These are phyloP conservation scores for Cynopterus brachyotis DNA, from an alignment of 2,113 vertebrate genomes.

Conservation along the genomic window DNA sequence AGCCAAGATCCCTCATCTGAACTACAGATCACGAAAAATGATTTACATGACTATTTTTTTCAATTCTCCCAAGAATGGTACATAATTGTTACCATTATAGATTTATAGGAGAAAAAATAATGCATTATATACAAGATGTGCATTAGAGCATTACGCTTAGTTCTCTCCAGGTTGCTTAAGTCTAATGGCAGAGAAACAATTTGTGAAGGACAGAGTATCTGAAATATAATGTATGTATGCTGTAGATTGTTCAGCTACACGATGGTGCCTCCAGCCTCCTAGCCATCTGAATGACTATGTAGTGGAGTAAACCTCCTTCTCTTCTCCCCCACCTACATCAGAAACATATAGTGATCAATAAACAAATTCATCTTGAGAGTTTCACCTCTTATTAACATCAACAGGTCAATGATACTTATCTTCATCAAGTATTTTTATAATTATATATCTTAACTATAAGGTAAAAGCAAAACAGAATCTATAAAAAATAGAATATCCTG, in stretches of 20 bases:
- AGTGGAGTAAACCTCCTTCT: neutral
- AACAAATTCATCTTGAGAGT: neutral
- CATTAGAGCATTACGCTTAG: neutral
- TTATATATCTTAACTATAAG: neutral
- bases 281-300: neutral
- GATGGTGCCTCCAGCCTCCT: neutral
- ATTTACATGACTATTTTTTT: neutral
- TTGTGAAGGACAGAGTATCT: neutral
- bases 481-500: neutral
- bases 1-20: neutral
- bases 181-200: neutral
- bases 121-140: neutral
- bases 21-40: neutral
- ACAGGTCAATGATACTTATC: neutral
- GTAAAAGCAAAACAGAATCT: neutral
- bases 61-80: neutral
- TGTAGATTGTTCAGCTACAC: neutral
- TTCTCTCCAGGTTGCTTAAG: neutral
- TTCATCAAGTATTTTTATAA: constrained; percentile 12
- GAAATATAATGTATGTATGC: neutral
- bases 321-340: neutral
- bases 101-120: neutral
- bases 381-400: neutral
- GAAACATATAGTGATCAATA: neutral
- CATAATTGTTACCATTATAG: neutral